phyloP scores from a whole-genome alignment of 2,113 vertebrate species.

The Catharus minimus region DNA sequence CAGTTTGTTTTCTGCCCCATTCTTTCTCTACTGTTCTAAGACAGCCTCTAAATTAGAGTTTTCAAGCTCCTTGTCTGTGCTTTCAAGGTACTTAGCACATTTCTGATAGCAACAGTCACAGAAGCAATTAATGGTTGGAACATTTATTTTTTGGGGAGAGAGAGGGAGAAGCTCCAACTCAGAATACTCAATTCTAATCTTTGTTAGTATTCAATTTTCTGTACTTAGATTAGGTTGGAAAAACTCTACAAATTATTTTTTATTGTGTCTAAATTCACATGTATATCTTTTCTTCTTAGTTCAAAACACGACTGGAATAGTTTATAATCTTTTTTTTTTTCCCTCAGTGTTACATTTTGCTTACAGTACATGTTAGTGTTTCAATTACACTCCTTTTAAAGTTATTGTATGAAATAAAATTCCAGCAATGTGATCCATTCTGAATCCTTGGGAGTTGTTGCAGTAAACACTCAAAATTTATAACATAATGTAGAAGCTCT shows the following conservation, averaged over 20 bases:
- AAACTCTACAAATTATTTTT: neutral
- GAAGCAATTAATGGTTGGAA: neutral
- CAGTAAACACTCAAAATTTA: neutral
- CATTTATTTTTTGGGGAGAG: accelerated
- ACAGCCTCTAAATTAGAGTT: neutral
- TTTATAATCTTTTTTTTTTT: neutral
- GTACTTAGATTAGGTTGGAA: neutral
- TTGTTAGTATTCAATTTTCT: neutral
- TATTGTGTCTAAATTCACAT: neutral
- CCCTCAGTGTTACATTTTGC: neutral
- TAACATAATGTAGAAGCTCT: neutral
- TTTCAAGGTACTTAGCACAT: neutral
- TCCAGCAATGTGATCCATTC: neutral
- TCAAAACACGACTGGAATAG: neutral
- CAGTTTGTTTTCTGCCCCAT: neutral
- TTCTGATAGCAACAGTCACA: neutral
- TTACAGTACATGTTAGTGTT: neutral
- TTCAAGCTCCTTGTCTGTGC: neutral
- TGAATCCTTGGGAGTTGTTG: neutral
- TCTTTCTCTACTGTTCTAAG: neutral
- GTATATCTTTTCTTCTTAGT: neutral
- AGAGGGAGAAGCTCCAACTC: neutral
- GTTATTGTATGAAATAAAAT: neutral
- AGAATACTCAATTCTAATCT: neutral
- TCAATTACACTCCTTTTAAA: neutral